Percentiles rank a stretch among this genome's conserved stretches.
phyloP scores from a whole-genome alignment of 1,140 invertebrate genomes.

The Drosophila bocki region DNA sequence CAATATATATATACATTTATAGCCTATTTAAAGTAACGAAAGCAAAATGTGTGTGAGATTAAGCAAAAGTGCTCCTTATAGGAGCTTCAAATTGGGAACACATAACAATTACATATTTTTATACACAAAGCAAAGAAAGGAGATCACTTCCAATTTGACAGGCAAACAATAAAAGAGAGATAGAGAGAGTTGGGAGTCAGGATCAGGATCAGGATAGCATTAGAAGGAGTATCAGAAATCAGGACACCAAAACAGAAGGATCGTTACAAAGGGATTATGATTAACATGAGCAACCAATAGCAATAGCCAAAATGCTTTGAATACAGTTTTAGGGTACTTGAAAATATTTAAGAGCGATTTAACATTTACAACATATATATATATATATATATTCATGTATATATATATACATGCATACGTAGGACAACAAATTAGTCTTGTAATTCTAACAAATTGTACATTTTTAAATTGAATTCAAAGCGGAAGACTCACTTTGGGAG shows the following conservation, averaged over 20 bases:
- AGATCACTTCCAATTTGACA: conserved; percentile 44
- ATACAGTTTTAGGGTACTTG: conserved; percentile 44
- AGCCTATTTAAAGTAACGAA: conserved; percentile 20
- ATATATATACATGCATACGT: conserved; percentile 26
- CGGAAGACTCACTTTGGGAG: conserved; percentile 10
- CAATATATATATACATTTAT: conserved; percentile 13
- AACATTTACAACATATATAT: conserved; percentile 31
- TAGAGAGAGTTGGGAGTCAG: neutral
- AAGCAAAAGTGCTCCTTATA: conserved; percentile 71
- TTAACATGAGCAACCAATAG: conserved; percentile 59
- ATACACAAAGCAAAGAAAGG: conserved; percentile 39
- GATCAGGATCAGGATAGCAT: conserved; percentile 8
- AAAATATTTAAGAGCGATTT: conserved; percentile 26
- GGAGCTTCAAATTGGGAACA: conserved; percentile 74
- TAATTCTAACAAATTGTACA: conserved; percentile 34
- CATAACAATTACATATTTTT: conserved; percentile 58
- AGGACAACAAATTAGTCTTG: conserved; percentile 24
- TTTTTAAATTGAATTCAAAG: neutral
- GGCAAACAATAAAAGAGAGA: conserved; percentile 38
- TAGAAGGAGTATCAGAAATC: conserved; percentile 29
- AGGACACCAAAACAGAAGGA: conserved; percentile 41
- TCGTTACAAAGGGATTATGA: conserved; percentile 20
- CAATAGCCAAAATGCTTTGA: conserved; percentile 60
- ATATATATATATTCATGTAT: conserved; percentile 2
- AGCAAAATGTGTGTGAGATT: conserved; percentile 33